These are phyloP conservation scores for Syncerus caffer DNA, from an alignment of 2,797 vertebrate genomes.

Conservation along the genomic window DNA sequence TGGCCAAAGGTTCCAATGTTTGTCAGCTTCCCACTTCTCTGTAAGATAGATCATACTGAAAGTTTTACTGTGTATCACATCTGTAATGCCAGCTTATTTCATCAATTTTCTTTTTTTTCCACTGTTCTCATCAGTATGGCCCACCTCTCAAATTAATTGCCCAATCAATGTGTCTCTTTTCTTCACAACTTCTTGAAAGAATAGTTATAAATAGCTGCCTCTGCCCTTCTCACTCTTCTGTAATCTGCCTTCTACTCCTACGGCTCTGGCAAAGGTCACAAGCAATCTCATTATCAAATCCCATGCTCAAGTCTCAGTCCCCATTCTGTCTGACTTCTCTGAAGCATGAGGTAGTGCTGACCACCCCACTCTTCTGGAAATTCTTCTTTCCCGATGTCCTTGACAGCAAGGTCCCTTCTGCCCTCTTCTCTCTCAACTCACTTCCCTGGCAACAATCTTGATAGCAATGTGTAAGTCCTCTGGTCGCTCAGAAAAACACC, in stretches of 20 bases:
- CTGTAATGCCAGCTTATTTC: not conserved
- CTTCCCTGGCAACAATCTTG: not conserved
- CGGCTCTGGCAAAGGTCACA: slow-evolving; percentile 2
- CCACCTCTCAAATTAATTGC: slow-evolving; percentile 10
- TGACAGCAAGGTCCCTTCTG: not conserved
- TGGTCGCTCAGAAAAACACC: not conserved
- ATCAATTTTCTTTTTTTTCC: slow-evolving; percentile 19
- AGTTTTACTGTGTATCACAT: not conserved
- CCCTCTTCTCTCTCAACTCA: slow-evolving; percentile 4
- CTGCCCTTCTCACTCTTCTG: not conserved
- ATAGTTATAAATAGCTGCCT: not conserved
- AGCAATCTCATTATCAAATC: slow-evolving; percentile 15
- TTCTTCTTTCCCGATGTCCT: not conserved
- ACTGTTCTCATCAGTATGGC: not conserved
- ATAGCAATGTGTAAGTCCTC: not conserved
- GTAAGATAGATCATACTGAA: not conserved
- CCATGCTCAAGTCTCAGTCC: not conserved
- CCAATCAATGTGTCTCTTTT: not conserved
- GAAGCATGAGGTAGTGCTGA: not conserved
- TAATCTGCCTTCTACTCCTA: not conserved
- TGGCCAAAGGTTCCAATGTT: not conserved
- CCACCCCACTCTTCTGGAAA: not conserved
- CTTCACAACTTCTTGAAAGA: slow-evolving; percentile 5
- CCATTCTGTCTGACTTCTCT: not conserved
- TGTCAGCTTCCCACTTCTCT: not conserved